These are phyloP conservation scores for Steinernema hermaphroditum DNA, from an alignment of 2,888 invertebrate species.

Conservation along the genomic window DNA sequence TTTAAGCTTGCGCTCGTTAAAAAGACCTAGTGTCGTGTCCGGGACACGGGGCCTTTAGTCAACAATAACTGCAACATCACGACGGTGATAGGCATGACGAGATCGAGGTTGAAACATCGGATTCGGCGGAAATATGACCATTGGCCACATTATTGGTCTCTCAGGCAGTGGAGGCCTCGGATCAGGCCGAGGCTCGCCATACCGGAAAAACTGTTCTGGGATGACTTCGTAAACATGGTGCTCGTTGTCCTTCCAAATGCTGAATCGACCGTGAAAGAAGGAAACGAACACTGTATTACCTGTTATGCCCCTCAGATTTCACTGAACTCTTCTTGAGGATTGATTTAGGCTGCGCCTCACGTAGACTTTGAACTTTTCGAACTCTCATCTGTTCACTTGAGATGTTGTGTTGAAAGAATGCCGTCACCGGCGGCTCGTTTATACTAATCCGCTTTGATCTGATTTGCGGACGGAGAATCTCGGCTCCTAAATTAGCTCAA, in stretches of 20 bases:
- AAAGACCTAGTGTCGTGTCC: no score
- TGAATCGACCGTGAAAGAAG: no score
- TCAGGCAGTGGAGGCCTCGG: constrained; percentile 3
- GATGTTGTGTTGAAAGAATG: neutral
- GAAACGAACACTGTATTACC: neutral
- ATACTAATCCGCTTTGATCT: constrained; percentile 3
- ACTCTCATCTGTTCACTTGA: neutral
- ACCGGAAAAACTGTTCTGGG: neutral
- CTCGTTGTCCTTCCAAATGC: neutral
- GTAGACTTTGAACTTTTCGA: neutral
- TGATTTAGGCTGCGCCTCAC: neutral
- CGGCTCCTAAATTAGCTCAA: neutral
- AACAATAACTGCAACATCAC: neutral
- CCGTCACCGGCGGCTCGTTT: constrained; percentile 13
- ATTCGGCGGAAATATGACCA: constrained; percentile 18
- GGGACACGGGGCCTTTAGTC: neutral
- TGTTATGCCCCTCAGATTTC: neutral
- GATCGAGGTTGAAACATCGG: constrained; percentile 20
- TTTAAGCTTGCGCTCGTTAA: no score
- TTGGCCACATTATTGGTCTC: neutral
- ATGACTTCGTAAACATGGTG: constrained; percentile 18
- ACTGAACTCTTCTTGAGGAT: constrained; percentile 9
- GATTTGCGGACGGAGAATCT: neutral
- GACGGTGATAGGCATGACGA: constrained; percentile 23
- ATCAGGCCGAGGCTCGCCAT: constrained; percentile 11